These are phyloP conservation scores for Pteropus alecto DNA, from an alignment of 2,113 vertebrate species.

Conservation along the genomic window DNA sequence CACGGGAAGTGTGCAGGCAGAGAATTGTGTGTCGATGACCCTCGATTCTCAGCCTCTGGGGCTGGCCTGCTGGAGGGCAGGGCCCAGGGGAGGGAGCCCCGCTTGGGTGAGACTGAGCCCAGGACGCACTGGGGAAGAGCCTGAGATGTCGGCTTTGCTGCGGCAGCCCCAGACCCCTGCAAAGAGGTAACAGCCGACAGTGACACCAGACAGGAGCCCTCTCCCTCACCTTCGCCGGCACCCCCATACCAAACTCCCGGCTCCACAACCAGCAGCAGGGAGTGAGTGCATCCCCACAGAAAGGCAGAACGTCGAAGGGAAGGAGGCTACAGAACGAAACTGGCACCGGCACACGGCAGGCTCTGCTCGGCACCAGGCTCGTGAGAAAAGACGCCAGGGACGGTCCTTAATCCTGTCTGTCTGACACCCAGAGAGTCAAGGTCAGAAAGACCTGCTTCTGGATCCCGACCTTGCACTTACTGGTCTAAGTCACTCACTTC, in stretches of 20 bases:
- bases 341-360: rapidly evolving
- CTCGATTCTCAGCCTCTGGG: not conserved
- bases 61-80: not conserved
- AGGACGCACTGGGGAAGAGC: not conserved
- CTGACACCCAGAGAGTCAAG: rapidly evolving
- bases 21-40: rapidly evolving
- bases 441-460: not conserved
- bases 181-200: no score
- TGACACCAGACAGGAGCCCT: not conserved
- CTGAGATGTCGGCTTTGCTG: no score
- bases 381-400: not conserved
- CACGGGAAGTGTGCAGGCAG: rapidly evolving
- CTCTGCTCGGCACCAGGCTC: not conserved
- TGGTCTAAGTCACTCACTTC: not conserved
- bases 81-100: not conserved
- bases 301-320: rapidly evolving
- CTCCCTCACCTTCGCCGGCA: not conserved
- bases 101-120: not conserved
- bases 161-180: rapidly evolving
- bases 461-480: not conserved
- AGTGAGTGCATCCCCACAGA: rapidly evolving
- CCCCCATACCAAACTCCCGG: no score
- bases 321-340: not conserved
- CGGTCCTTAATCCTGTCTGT: rapidly evolving
- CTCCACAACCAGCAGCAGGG: not conserved